These are phyloP conservation scores for Taphrorychus bicolor DNA, from an alignment of 2,888 invertebrate genomes.

Conservation along the genomic window DNA sequence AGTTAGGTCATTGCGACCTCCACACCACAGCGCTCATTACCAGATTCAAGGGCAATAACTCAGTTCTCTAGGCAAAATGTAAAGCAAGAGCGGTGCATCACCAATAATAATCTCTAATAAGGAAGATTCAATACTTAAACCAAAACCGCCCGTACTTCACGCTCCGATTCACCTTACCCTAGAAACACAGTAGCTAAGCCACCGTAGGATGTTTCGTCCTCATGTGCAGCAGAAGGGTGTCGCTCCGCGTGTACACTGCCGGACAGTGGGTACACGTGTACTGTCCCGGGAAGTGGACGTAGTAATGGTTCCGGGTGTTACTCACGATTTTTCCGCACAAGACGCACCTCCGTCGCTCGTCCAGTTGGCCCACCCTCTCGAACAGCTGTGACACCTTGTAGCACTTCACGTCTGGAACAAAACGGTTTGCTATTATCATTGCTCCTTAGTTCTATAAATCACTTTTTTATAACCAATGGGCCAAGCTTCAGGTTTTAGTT, in stretches of 20 bases:
- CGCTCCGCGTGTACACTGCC: slow-evolving; percentile 67
- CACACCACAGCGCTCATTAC: too few species aligned
- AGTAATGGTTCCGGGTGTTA: slow-evolving; percentile 68
- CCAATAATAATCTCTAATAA: background rate
- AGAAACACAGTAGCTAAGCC: slow-evolving; percentile 53
- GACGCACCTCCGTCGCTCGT: slow-evolving; percentile 66
- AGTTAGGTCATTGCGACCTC: too few species aligned
- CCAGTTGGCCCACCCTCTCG: slow-evolving; percentile 65
- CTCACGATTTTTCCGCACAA: slow-evolving; percentile 69
- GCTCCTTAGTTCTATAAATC: too few species aligned
- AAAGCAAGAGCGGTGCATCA: background rate
- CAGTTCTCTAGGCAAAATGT: too few species aligned
- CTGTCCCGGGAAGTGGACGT: slow-evolving; percentile 68
- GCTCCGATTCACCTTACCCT: slow-evolving; percentile 12
- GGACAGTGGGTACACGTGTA: slow-evolving; percentile 66
- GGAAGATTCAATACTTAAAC: background rate
- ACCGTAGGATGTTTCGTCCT: slow-evolving; percentile 64
- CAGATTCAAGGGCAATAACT: too few species aligned
- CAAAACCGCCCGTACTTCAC: background rate
- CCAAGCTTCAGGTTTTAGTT: too few species aligned
- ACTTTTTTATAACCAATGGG: too few species aligned
- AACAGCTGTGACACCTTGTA: slow-evolving; percentile 66
- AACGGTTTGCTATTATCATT: slow-evolving; percentile 27
- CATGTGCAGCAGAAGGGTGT: slow-evolving; percentile 66
- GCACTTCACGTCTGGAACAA: slow-evolving; percentile 65